A percentile compares a stretch with the other conserved stretches of the same genome.
phyloP scores from a whole-genome alignment of 2,113 vertebrate genomes.

The Nothocercus julius region DNA sequence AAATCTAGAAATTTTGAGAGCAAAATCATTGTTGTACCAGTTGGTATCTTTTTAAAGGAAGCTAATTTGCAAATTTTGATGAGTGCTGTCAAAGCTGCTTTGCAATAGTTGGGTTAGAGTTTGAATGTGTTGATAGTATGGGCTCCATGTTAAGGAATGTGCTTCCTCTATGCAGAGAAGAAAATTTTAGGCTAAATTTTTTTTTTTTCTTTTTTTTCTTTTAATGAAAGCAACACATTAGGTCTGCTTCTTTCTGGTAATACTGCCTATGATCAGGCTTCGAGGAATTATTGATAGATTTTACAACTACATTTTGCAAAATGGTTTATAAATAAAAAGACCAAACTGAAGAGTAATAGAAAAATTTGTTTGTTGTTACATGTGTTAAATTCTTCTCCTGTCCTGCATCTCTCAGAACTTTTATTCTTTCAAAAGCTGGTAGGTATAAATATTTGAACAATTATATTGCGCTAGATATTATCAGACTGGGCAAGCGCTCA shows the following conservation, averaged over 20 bases:
- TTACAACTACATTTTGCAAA: not conserved
- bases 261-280: not conserved
- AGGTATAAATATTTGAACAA: not conserved
- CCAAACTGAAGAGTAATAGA: not conserved
- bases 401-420: not conserved
- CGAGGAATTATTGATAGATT: not conserved
- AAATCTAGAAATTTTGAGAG: constrained; percentile 4
- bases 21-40: not conserved
- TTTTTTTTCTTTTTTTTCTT: not conserved
- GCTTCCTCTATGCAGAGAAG: not conserved
- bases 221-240: not conserved
- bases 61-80: not conserved
- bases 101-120: not conserved
- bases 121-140: not conserved
- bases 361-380: not conserved
- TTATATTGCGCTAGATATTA: not conserved
- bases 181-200: not conserved
- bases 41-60: not conserved
- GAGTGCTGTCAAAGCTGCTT: not conserved
- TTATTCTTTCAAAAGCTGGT: not conserved
- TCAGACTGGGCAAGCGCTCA: not conserved
- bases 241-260: not conserved
- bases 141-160: fast-evolving
- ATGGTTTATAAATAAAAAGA: not conserved
- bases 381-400: not conserved